A percentile compares a stretch with the other conserved stretches of the same genome.
phyloP scores from a whole-genome alignment of 1,140 invertebrate genomes.

The Wasmannia auropunctata region DNA sequence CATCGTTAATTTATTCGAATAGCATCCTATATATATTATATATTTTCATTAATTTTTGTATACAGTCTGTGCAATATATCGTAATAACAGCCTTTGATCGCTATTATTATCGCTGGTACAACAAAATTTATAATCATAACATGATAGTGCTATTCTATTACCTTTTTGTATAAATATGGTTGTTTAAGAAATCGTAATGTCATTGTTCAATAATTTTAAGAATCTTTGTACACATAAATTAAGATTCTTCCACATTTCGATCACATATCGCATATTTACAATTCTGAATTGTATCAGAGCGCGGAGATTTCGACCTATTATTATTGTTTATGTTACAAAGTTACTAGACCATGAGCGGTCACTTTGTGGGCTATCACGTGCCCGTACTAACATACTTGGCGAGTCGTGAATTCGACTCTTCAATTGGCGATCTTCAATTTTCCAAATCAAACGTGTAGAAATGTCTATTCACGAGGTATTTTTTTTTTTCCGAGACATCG shows the following conservation, averaged over 20 bases:
- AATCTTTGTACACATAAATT: neutral
- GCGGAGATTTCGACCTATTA: neutral
- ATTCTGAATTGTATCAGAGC: neutral
- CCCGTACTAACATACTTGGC: neutral
- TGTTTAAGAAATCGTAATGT: neutral
- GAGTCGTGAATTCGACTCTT: neutral
- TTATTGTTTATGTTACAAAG: constrained; percentile 14
- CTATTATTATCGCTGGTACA: neutral
- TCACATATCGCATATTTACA: constrained; percentile 38
- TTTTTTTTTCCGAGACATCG: neutral
- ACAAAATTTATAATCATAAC: constrained; percentile 5
- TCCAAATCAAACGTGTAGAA: neutral
- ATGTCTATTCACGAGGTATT: neutral
- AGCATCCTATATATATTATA: neutral
- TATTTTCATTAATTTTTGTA: constrained; percentile 11
- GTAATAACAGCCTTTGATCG: neutral
- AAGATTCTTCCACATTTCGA: constrained; percentile 1
- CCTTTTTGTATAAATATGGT: neutral
- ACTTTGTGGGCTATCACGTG: neutral
- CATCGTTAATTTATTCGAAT: neutral
- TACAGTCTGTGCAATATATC: neutral
- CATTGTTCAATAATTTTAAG: neutral
- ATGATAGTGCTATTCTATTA: neutral
- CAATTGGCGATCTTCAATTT: neutral
- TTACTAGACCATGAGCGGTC: neutral